Percentiles rank a stretch among this genome's conserved stretches.
Evolutionary conservation across 2,113 vertebrate genomes (phyloP).

Genomic region (Ageneiosus marmoratus): DNA sequence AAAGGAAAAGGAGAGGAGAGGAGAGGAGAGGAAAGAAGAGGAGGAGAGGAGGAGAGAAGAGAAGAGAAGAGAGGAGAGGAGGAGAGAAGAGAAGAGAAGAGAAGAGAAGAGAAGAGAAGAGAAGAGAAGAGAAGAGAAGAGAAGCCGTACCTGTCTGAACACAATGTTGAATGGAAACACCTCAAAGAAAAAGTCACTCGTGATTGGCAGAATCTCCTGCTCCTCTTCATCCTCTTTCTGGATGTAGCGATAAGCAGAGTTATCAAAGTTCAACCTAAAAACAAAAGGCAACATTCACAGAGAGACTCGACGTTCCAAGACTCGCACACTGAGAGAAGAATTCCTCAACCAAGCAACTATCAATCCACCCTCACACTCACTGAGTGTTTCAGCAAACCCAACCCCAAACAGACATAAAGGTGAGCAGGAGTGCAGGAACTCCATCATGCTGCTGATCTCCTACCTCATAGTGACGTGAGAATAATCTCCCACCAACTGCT

Average conservation of each 20-base stretch:
- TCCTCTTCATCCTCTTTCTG: conserved; percentile 76
- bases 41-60: not conserved
- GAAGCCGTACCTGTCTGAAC: conserved; percentile 71
- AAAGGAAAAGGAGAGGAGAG: not conserved
- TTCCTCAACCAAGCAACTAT: not conserved
- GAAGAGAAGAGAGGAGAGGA: not conserved
- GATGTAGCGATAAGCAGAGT: conserved; percentile 77
- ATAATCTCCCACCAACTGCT: conserved; percentile 76
- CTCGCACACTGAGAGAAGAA: not conserved
- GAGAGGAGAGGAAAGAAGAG: not conserved
- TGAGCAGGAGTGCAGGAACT: not conserved
- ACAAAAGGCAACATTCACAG: not conserved
- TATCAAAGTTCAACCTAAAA: conserved; percentile 76
- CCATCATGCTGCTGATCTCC: not conserved
- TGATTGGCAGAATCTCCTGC: conserved; percentile 75
- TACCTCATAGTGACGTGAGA: conserved; percentile 78
- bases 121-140: not conserved
- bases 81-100: not conserved
- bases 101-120: not conserved
- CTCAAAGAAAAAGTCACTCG: conserved; percentile 77
- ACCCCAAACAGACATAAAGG: not conserved
- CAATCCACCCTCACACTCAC: not conserved
- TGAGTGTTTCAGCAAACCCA: not conserved
- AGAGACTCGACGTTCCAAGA: not conserved
- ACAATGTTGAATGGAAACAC: conserved; percentile 78